These are phyloP conservation scores for Leguminivora glycinivorella DNA, from an alignment of 1,140 invertebrate genomes.

Conservation along the genomic window DNA sequence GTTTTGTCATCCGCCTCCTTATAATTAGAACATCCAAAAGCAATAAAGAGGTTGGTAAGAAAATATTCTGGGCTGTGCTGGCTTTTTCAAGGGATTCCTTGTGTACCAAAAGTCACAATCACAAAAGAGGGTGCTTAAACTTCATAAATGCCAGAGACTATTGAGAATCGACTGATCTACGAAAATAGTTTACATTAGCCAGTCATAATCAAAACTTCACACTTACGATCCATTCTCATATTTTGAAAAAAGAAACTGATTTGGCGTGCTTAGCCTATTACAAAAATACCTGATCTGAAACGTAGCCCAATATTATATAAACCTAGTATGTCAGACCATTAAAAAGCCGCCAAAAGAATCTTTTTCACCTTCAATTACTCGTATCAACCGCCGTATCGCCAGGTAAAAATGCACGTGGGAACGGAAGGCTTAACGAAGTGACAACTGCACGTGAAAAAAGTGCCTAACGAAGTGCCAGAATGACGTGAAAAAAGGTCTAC, in stretches of 20 bases:
- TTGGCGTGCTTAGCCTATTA: not conserved
- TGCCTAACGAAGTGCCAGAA: constrained; percentile 25
- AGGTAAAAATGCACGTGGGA: constrained; percentile 32
- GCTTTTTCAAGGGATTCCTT: no score
- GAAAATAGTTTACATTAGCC: not conserved
- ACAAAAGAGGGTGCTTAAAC: no score
- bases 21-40: no score
- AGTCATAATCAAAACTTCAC: not conserved
- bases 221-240: not conserved
- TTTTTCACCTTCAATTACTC: constrained; percentile 18
- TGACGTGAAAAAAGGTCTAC: constrained; percentile 30
- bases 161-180: no score
- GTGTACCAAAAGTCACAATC: no score
- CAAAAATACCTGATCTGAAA: no score
- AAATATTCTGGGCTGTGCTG: no score
- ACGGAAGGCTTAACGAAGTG: constrained; percentile 31
- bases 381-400: constrained; percentile 26
- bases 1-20: no score
- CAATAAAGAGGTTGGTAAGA: no score
- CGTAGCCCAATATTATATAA: not conserved
- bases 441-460: constrained; percentile 31
- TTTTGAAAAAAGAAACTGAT: not conserved
- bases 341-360: constrained; percentile 14
- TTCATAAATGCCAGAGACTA: no score
- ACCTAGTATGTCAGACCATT: not conserved